phyloP scores from a whole-genome alignment of 2,113 vertebrate species.

The Circaetus gallicus region DNA sequence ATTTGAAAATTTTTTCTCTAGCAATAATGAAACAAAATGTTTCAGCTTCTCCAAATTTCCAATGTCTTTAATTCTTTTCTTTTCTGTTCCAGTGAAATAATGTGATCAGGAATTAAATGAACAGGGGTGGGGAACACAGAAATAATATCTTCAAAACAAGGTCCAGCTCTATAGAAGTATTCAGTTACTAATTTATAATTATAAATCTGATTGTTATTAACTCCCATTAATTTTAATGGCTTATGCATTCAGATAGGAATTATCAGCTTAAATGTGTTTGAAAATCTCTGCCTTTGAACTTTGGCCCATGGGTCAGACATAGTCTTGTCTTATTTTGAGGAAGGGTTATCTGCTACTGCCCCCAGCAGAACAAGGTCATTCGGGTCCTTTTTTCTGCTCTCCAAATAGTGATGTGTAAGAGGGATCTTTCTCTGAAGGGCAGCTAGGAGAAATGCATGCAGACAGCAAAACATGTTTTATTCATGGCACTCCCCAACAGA shows the following conservation, averaged over 20 bases:
- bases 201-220: neutral
- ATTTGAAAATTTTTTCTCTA: neutral
- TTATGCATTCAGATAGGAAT: neutral
- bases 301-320: neutral
- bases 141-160: neutral
- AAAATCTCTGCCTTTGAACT: neutral
- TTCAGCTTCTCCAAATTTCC: neutral
- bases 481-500: neutral
- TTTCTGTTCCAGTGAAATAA: neutral
- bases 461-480: conserved; percentile 42
- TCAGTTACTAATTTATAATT: neutral
- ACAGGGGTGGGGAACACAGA: fast-evolving
- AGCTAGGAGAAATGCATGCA: neutral
- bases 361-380: neutral
- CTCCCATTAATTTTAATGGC: neutral
- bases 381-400: neutral
- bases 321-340: neutral
- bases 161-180: neutral
- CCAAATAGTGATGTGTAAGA: neutral
- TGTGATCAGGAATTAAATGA: neutral
- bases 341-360: neutral
- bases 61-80: neutral
- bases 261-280: neutral
- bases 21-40: neutral
- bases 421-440: neutral